A percentile compares a stretch with the other conserved stretches of the same genome.
These are phyloP conservation scores for Mesoligia furuncula DNA, from an alignment of 2,888 invertebrate species.

Conservation along the genomic window DNA sequence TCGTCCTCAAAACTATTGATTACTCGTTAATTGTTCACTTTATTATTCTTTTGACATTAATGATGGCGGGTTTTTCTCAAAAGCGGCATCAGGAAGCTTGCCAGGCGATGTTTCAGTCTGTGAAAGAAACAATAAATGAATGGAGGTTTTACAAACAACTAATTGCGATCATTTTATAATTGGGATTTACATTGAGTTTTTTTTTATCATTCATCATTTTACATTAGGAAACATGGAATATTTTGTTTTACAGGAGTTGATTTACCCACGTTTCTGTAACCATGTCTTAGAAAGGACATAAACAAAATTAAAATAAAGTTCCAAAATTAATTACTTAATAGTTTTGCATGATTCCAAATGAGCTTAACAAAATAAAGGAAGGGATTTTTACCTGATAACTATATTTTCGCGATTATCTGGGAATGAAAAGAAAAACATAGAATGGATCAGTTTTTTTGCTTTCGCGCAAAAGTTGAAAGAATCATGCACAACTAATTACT, in stretches of 20 bases:
- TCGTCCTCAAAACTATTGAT: constrained; percentile 28
- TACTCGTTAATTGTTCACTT: constrained; percentile 49
- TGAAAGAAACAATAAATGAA: constrained; percentile 65
- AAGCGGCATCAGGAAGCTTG: constrained; percentile 89
- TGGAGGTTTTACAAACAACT: constrained; percentile 5
- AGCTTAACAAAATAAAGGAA: constrained; percentile 22
- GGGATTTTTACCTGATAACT: constrained; percentile 55
- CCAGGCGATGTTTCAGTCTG: constrained; percentile 89
- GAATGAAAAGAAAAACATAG: constrained; percentile 61
- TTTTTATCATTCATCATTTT: neutral
- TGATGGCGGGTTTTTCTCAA: constrained; percentile 85
- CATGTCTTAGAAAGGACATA: neutral
- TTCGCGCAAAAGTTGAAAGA: constrained; percentile 7
- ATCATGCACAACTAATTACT: constrained; percentile 51
- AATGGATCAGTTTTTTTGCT: constrained; percentile 42
- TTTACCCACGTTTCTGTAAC: neutral
- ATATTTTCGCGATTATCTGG: constrained; percentile 63
- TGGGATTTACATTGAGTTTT: too few species aligned
- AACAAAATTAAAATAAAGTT: neutral
- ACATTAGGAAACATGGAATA: neutral
- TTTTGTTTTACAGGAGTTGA: neutral
- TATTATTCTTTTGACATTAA: constrained; percentile 58
- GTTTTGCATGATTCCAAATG: constrained; percentile 53
- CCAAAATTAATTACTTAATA: neutral
- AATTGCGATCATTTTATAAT: neutral